Evolutionary conservation across 2,888 invertebrate genomes (phyloP), one percentile per base, ranked within the genome.

Genomic region (Calameuta filiformis): DNA sequence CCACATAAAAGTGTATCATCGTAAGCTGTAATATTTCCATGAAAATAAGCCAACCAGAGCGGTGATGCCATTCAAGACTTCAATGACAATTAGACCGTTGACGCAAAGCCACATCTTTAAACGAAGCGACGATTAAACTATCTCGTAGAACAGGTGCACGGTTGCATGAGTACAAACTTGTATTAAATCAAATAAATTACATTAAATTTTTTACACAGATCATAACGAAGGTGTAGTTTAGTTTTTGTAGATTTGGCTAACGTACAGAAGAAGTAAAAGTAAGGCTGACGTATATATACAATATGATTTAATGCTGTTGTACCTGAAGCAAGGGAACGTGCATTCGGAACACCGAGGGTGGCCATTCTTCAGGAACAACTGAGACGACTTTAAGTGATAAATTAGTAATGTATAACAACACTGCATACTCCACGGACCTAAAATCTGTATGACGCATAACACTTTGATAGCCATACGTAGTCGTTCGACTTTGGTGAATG

Each of bases 21-120:
- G 56, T 56, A 23, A 56, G 23, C 56, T 56, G 56, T 23, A 56
- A 85, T 86, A 87, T 88, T 89, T 87, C 86, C 90, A 91, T 90
- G 89, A 90, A 90, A 91, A 90, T 90, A 91, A 91, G 91, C 90
- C 89, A 88, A 83, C 68, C 40, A 12, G n/a, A 74, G 40, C 15
- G 68, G 33, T 33, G 31, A 33, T 71, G 34, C 23, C 12, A 71
- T 71, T 71, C 34, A 31, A 34, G 34, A 33, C 30, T 71, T 23
- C 9, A 23, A 56, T 56, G 56, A 23, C 56, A 56, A 56, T 56
- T 56, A 56, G 56, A 56, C 23, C 15, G 56, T 56, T 56, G 56
- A 56, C 56, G 56, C 56, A 56, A 56, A 56, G 9, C 23, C 23
- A 56, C 56, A 56, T 56, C 56, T 56, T 23, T 9, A 56, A 23